Conservation (phyloP, 35 echinoderm and acorn worm species). For the Ophioderma brevispina region DNA sequence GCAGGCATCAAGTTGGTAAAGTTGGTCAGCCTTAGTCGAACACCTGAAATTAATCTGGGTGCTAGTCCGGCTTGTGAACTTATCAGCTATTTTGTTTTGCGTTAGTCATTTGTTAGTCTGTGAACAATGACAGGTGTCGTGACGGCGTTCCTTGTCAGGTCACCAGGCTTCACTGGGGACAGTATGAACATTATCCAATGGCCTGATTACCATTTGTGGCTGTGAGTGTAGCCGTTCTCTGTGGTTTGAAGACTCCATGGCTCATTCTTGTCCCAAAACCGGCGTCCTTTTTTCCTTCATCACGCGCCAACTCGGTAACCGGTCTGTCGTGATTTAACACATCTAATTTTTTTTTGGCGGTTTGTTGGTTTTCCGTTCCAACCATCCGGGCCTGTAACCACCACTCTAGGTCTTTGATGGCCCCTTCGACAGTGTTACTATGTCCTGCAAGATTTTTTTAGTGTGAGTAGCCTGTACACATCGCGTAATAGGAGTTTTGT, state of each 20-base stretch:
- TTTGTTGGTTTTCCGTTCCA: slow-evolving; percentile 24
- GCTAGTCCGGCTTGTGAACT: too few relatives aligned
- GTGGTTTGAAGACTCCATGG: slow-evolving; percentile 41
- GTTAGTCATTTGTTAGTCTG: too few relatives aligned
- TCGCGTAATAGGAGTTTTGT: slow-evolving; percentile 30
- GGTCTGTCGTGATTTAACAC: slow-evolving; percentile 26
- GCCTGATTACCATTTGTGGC: too few relatives aligned
- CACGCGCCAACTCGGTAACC: not conserved
- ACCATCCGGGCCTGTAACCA: slow-evolving; percentile 8
- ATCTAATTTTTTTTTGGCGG: slow-evolving; percentile 5
- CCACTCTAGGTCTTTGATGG: slow-evolving; percentile 14
- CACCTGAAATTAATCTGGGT: too few relatives aligned
- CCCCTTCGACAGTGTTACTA: slow-evolving; percentile 12
- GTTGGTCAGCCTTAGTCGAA: too few relatives aligned
- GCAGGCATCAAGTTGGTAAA: too few relatives aligned
- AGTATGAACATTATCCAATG: too few relatives aligned
- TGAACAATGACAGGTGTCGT: too few relatives aligned
- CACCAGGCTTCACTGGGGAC: too few relatives aligned
- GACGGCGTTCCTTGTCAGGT: too few relatives aligned
- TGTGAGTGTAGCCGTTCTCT: slow-evolving; percentile 46
- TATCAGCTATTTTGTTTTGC: too few relatives aligned
- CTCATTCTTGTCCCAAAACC: slow-evolving; percentile 30
- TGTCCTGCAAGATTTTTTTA: slow-evolving; percentile 24
- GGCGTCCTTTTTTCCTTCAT: not conserved
- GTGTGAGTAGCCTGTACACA: slow-evolving; percentile 22